Evolutionary conservation across 2,113 vertebrate species (phyloP), one percentile per base, ranked within the genome.

Genomic region (Alligator mississippiensis): DNA sequence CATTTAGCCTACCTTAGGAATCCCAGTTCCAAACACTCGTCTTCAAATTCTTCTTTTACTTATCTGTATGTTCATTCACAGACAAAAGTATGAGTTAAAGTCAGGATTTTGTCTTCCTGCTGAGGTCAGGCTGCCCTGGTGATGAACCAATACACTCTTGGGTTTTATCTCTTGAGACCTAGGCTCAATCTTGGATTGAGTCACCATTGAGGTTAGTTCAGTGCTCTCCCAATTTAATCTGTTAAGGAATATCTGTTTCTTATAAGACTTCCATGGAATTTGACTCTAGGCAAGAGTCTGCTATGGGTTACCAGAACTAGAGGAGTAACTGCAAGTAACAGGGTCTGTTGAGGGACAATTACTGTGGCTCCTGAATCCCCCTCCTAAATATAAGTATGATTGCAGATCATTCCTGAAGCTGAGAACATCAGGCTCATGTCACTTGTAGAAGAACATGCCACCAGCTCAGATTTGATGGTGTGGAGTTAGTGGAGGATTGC

Each of bases 61-160:
- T 11, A 82, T 12, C 61, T 76, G 4, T 2, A 3, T 82, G 88
- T 84, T 84, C 27, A 59, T 90, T 82, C 82, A 60, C 34, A 85
- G 5, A 38, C 34, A 66, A 85, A 63, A 17, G 80, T 64, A 18
- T 72, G 47, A 57, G 19, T 85, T 95, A 85, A 60, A 22, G 21
- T 57, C 60, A 89, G 60, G 24, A 77, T 76, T 85, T 82, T 11
- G 2, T 4, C 28, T 64, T 77, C 19, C 28, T 79, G 34, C 59
- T 34, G 11, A 0, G 0, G 61, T 47, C 38, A 19, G 13, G 10
- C 6, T 17, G 88, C 11, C 47, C 60, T 0, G 0, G 5, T 54
- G 21, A 38, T 57, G 55, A 24, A 28, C 30, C 30, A 59, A 34
- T 68, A 19, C 24, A 12, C 27, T 25, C 3, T 82, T 74, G 55